Conservation (phyloP, 1,140 invertebrate genomes). For the Dinothrombium tinctorium region DNA sequence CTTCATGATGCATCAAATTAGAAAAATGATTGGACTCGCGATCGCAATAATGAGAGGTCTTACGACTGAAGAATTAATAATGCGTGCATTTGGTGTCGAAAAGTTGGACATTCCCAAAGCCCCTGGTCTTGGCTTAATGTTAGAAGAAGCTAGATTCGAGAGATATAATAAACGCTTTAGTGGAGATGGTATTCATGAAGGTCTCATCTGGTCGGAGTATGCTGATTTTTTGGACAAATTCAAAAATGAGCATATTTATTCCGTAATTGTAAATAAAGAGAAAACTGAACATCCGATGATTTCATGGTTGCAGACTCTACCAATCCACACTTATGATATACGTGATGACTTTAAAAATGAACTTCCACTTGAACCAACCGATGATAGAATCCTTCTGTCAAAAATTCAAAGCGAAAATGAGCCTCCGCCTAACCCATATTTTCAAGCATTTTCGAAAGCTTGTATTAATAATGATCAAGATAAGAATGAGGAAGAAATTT, state of each 20-base stretch:
- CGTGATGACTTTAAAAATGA: neutral
- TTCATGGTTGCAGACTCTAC: constrained; percentile 42
- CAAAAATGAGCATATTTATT: constrained; percentile 38
- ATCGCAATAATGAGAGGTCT: constrained; percentile 54
- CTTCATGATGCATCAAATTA: constrained; percentile 98
- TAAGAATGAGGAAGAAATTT: too few species aligned
- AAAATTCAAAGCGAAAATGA: too few species aligned
- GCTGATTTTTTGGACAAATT: constrained; percentile 47
- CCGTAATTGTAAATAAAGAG: constrained; percentile 43
- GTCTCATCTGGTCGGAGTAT: constrained; percentile 48
- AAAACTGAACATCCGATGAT: constrained; percentile 30
- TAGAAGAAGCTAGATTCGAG: constrained; percentile 74
- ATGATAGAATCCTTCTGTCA: too few species aligned
- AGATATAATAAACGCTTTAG: constrained; percentile 65
- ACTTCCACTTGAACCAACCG: neutral
- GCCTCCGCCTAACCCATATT: too few species aligned
- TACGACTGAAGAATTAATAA: constrained; percentile 34
- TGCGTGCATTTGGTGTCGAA: constrained; percentile 36
- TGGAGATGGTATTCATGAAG: constrained; percentile 55
- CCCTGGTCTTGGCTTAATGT: constrained; percentile 64
- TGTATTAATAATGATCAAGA: too few species aligned
- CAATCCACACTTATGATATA: constrained; percentile 26
- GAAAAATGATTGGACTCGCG: constrained; percentile 75
- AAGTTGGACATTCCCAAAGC: constrained; percentile 73
- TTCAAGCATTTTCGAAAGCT: too few species aligned